Evolutionary conservation across 1,140 invertebrate genomes (phyloP), one percentile per base, ranked within the genome.

Genomic region (Anastatus disparis): DNA sequence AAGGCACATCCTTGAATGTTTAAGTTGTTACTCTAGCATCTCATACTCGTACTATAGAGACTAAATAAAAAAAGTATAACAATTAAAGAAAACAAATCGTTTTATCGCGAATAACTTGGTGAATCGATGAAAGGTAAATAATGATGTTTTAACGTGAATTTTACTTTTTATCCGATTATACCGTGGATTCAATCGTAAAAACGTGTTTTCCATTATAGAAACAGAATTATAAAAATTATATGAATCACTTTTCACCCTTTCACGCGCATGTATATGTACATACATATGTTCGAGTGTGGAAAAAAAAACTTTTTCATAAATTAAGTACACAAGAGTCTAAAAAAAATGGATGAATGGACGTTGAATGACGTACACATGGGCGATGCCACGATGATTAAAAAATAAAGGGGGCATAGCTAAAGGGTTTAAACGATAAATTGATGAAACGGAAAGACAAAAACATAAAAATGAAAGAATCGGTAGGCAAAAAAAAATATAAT

Each of bases 241-340:
- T 56, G 13, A 46, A 56, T 66, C 42, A 68, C 29, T 56, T 35
- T 59, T 68, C 42, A 68, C 26, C 31, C 42, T 59, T 63, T 62
- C 56, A 75, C 65, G 77, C 74, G 76, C 72, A 78, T 76, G 74
- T 75, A 77, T 74, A 77, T 76, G 74, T 78, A 80, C 74, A 78
- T 77, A 75, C 70, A 76, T 74, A 79, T 75, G 74, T 75, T 74
- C 74, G 73, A 74, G 53, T 70, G 56, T 44, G 59, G 22, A 24
- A 46, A 65, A 71, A 74, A 55, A 62, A 75, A 74, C 67, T 71
- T 75, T 74, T 70, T 74, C 73, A 74, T 70, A 75, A 74, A 58
- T 70, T 74, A 75, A 73, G 71, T 75, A 70, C 61, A 72, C 29
- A 35, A 6, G 44, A 59, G 15, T 58, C 44, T 67, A 52, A 65